These are phyloP conservation scores for western clawed frog (Xenopus tropicalis) DNA, from an alignment of 2,113 vertebrate species.

Conservation along the genomic window DNA sequence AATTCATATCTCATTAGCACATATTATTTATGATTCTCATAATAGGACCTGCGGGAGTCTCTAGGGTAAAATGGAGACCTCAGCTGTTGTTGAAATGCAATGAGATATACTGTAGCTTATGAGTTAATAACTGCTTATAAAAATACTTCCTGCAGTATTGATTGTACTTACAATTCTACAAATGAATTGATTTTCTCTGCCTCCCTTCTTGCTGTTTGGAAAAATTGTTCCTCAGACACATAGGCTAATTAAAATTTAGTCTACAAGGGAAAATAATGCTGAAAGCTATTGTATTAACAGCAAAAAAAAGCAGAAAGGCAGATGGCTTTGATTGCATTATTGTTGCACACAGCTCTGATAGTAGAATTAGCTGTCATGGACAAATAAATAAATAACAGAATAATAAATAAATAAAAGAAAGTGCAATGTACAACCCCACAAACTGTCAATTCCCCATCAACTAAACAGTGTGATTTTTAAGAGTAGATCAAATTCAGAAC, in stretches of 20 bases:
- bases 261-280: conserved; percentile 45
- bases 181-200: conserved; percentile 68
- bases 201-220: conserved; percentile 51
- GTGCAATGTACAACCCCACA: not conserved
- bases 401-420: not conserved
- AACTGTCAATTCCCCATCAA: too few relatives aligned
- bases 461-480: too few relatives aligned
- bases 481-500: too few relatives aligned
- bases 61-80: conserved; percentile 70
- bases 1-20: conserved; percentile 96
- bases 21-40: conserved; percentile 94
- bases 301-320: conserved; percentile 41
- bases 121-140: conserved; percentile 98
- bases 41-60: conserved; percentile 77
- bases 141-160: conserved; percentile 88
- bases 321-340: conserved; percentile 23
- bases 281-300: conserved; percentile 33
- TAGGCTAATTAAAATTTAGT: conserved; percentile 52
- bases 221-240: conserved; percentile 51
- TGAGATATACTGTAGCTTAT: conserved; percentile 98
- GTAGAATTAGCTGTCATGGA: not conserved
- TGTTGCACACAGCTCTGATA: not conserved
- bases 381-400: not conserved
- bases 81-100: conserved; percentile 92
- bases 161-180: conserved; percentile 75